Percentiles rank a stretch among this genome's conserved stretches.
Evolutionary conservation across 2,888 invertebrate genomes (phyloP).

Genomic region (Lasioglossum morio): DNA sequence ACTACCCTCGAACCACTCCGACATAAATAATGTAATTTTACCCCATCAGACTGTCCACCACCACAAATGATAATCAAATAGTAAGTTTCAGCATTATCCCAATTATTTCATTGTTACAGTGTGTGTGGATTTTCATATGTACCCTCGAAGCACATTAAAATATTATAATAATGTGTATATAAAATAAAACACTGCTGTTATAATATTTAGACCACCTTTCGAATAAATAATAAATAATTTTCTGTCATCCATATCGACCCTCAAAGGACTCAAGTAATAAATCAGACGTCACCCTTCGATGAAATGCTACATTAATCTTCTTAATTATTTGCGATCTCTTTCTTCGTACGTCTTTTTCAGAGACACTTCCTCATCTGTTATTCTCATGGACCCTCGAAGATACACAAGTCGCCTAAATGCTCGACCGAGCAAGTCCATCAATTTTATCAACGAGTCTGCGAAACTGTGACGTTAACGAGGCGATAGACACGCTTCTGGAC

Average conservation of each 20-base stretch:
- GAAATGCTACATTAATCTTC: not conserved
- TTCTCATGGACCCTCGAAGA: not conserved
- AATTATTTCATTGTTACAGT: no score
- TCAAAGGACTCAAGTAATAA: not conserved
- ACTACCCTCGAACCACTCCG: no score
- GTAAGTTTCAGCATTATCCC: no score
- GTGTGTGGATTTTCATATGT: no score
- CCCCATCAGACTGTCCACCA: no score
- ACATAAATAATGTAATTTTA: no score
- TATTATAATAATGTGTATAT: no score
- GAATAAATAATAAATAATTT: no score
- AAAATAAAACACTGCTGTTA: no score
- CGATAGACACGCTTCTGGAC: not conserved
- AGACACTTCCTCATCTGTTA: not conserved
- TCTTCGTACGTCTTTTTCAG: not conserved
- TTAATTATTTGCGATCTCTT: not conserved
- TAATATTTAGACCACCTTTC: not conserved
- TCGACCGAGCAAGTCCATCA: not conserved
- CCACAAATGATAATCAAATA: no score
- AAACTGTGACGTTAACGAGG: not conserved
- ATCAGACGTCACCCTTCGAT: not conserved
- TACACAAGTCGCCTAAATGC: not conserved
- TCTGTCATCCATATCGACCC: no score
- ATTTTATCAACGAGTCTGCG: not conserved
- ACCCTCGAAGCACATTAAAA: no score